These are phyloP conservation scores for Seira sanloemensis DNA, from an alignment of 2,888 invertebrate species.

Conservation along the genomic window DNA sequence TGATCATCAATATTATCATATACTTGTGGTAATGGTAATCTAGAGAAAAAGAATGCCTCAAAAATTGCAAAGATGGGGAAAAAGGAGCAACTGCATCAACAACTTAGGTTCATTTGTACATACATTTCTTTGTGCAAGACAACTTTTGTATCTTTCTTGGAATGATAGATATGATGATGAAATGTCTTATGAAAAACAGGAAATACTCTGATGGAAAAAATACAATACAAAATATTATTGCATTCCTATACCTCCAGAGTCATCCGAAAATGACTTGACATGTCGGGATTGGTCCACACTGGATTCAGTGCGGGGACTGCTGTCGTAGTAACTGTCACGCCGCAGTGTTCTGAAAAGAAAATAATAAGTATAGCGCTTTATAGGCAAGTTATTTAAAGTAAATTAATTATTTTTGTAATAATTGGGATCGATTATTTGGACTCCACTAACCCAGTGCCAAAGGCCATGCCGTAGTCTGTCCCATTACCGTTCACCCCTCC, in stretches of 20 bases:
- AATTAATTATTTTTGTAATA: neutral
- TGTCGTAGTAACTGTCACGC: constrained; percentile 72
- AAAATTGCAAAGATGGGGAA: constrained; percentile 2
- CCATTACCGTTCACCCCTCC: constrained; percentile 28
- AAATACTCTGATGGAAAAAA: constrained; percentile 27
- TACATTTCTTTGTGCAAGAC: too few species aligned
- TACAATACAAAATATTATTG: neutral
- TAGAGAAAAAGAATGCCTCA: constrained; percentile 3
- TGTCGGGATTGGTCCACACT: constrained; percentile 73
- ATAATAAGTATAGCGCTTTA: neutral
- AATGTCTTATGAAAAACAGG: too few species aligned
- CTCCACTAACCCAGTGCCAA: constrained; percentile 69
- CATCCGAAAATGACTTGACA: constrained; percentile 72
- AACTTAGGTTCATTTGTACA: too few species aligned
- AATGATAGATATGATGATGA: too few species aligned
- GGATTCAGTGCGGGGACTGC: constrained; percentile 71
- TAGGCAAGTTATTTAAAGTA: neutral
- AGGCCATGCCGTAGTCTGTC: constrained; percentile 69
- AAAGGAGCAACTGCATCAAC: too few species aligned
- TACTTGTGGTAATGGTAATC: neutral
- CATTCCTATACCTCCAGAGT: constrained; percentile 66
- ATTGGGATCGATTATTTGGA: too few species aligned
- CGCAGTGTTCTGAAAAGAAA: constrained; percentile 56
- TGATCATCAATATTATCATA: neutral
- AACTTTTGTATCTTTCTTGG: too few species aligned